A percentile compares a stretch with the other conserved stretches of the same genome.
Conservation (phyloP, 2,797 vertebrate genomes). For the Mus spretus region DNA sequence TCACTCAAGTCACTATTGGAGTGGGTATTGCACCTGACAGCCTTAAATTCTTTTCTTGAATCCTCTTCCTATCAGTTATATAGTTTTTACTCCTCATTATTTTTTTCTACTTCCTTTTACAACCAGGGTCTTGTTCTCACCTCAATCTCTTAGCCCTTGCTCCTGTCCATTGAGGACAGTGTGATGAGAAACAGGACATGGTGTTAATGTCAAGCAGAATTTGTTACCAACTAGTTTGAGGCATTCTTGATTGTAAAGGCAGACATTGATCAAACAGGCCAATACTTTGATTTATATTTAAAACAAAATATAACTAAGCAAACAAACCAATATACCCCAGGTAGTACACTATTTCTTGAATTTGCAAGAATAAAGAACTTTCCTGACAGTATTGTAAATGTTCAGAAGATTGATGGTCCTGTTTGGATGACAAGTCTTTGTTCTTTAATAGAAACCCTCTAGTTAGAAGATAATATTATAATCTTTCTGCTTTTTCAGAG, state of each 20-base stretch:
- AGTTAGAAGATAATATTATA: background rate
- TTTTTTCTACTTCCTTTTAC: background rate
- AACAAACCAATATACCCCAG: background rate
- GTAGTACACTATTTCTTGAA: background rate
- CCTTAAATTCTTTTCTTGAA: background rate
- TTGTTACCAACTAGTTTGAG: background rate
- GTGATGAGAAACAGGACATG: background rate
- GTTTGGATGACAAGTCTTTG: background rate
- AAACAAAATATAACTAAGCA: background rate
- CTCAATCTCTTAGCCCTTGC: background rate
- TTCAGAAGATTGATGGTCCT: background rate
- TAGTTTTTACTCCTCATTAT: background rate
- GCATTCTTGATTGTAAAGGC: background rate
- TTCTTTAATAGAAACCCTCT: background rate
- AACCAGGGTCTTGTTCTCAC: background rate
- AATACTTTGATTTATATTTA: background rate
- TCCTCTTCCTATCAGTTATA: background rate
- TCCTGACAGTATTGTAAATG: background rate
- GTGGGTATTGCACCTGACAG: background rate
- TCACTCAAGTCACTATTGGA: too few species aligned
- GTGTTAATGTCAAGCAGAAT: background rate
- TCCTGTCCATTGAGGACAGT: background rate
- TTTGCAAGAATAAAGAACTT: background rate
- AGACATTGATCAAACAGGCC: background rate
- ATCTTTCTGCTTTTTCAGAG: background rate